Evolutionary conservation across 1,140 invertebrate genomes (phyloP).

Genomic region (Cephus cinctus): DNA sequence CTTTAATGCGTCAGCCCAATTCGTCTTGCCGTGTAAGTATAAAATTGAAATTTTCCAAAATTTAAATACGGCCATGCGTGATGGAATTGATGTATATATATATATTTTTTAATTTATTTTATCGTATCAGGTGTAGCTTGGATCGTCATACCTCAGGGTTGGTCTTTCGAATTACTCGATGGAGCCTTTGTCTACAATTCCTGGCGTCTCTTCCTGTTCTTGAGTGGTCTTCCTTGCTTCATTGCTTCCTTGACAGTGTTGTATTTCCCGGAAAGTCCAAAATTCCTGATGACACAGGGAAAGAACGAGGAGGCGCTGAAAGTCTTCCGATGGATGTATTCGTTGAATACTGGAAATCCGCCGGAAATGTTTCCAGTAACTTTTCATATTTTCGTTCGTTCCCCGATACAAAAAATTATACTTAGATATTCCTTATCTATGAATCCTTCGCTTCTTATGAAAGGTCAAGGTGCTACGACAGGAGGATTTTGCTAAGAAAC

Average conservation of each 20-base stretch:
- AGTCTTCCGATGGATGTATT: conserved; percentile 59
- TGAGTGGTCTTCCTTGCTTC: conserved; percentile 62
- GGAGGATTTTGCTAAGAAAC: no score
- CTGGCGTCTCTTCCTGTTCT: conserved; percentile 71
- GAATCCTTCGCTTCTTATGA: no score
- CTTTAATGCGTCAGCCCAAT: no score
- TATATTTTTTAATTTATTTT: conserved; percentile 12
- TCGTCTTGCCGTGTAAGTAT: no score
- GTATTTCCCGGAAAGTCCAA: conserved; percentile 74
- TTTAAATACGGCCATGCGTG: background rate
- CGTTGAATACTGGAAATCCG: conserved; percentile 59
- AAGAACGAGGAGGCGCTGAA: conserved; percentile 63
- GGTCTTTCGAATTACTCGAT: background rate
- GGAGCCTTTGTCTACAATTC: conserved; percentile 52
- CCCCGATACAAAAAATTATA: background rate
- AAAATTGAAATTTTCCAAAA: conserved; percentile 2
- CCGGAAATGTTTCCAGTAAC: conserved; percentile 62
- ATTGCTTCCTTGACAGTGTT: conserved; percentile 60
- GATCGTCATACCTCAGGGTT: conserved; percentile 60
- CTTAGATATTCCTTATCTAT: no score
- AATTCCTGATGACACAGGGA: conserved; percentile 70
- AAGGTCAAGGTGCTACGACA: no score
- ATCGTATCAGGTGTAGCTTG: conserved; percentile 60
- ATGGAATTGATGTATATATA: background rate
- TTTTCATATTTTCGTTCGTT: background rate